Evolutionary conservation across 2,113 vertebrate genomes (phyloP), one percentile per base, ranked within the genome.

Genomic region (Artemisiospiza belli): DNA sequence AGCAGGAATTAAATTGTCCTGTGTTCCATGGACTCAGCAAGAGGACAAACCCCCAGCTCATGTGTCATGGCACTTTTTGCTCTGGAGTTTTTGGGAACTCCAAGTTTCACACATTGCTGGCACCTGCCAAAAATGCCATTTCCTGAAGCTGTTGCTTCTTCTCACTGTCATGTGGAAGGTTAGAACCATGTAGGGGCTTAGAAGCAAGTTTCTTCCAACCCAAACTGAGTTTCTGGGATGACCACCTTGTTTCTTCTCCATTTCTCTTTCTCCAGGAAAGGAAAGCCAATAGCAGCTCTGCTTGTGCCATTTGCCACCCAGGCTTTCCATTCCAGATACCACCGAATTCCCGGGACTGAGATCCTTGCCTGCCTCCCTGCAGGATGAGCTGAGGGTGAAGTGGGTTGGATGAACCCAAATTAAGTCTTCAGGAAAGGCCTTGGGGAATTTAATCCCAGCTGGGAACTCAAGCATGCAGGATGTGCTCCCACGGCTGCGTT

Each of bases 401-500:
- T 27, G 64, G 27, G 35, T 52, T 85, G 63, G 79, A 66, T 87
- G 90, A 89, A 66, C 54, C 83, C 76, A 90, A 93, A 96, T 93
- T 84, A 93, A 95, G 87, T 70, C 88, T 73, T 94, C 69, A 75
- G 81, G 80, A 91, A 84, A 55, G 55, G 73, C 58, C 35, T 12
- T 13, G 67, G 63, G 63, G 89, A 94, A 88, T 95, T 89, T 63
- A 81, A 87, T 96, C 83, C 49, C 80, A 89, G 69, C 62, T 39
- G 4, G 73, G 59, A 94, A 75, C 62, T 93, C 79, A 84, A 37
- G 64, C 90, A 52, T 69, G 83, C 80, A 93, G 91, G 86, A 72
- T 78, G 35, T 21, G 62, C 64, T 94, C 89, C 35, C 81, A 61
- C 8, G 0, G 54, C 84, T 62, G 81, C 6, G 7, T 74, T 64